Base-by-base conservation (phyloP, 2,888 invertebrate genomes). In the Augiades crinisus region DNA sequence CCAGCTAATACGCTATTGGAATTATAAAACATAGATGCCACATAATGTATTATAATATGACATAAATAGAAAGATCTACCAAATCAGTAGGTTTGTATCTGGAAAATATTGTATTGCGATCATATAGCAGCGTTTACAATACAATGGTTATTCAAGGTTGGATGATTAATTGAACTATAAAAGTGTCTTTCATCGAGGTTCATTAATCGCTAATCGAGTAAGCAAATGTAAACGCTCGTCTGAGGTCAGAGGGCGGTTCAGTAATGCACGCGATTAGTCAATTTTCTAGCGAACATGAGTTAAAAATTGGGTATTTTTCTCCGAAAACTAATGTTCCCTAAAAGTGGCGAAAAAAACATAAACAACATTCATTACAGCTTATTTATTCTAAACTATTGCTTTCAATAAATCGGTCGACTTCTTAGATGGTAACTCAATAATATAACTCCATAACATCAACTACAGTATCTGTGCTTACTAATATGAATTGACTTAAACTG, bases 181-280 rank as follows among this genome's bases (percentile, higher is more conserved):
- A 59, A 59, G 56, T 61, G 62, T 64, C 61, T 62, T 64, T 63
- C 60, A 59, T 43, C 57, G 55, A 56, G 46, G 53, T 52, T 57
- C 44, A 54, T 55, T 53, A 53, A 50, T 54, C 51, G 58, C 55
- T 53, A 55, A 62, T 61, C 61, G 60, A 56, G 60, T 60, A 56
- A 59, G 58, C 56, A 55, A 57, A 62, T 55, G 60, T 56, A 61
- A 64, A 43, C 52, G 34, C 17, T 21, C 30, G 47, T 47, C 49
- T 56, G 52, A 55, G 62, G 62, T 57, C 57, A 58, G 46, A 44
- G 51, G 58, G 51, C 52, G 54, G 54, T 47, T 58, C 60, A 62
- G 41, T 59, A 55, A 63, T 61, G 59, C 64, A 64, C 60, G 64
- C 64, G 61, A 64, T 64, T 61, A 63, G 53, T 63, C 59, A 61